phyloP scores from a whole-genome alignment of 2,888 invertebrate genomes.

The Erannis defoliaria region DNA sequence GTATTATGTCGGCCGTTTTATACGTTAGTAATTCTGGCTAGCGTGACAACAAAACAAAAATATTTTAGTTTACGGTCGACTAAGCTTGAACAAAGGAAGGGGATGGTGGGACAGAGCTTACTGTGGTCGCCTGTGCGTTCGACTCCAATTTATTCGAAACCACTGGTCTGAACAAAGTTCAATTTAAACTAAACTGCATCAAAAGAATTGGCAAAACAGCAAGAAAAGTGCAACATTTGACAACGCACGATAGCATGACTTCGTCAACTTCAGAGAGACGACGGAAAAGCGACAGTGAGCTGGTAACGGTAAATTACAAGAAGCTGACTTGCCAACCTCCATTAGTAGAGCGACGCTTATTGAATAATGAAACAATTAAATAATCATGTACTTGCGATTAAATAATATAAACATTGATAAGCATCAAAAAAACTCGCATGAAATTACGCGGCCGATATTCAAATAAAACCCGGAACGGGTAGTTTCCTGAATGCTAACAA shows the following conservation, averaged over 20 bases:
- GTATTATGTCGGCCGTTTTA: slow-evolving; percentile 30
- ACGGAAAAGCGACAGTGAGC: too few relatives aligned
- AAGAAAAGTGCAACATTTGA: too few relatives aligned
- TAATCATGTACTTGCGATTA: background rate
- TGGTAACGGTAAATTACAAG: too few relatives aligned
- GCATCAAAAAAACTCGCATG: background rate
- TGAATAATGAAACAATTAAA: background rate
- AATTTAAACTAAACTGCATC: background rate
- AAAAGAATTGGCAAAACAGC: too few relatives aligned
- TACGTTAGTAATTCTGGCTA: slow-evolving; percentile 34
- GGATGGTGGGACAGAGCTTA: slow-evolving; percentile 21
- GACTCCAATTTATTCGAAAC: background rate
- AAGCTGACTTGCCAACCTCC: too few relatives aligned
- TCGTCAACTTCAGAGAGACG: too few relatives aligned
- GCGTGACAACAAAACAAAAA: slow-evolving; percentile 45
- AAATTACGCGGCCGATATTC: background rate
- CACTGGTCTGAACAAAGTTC: background rate
- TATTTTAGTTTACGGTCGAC: slow-evolving; percentile 56
- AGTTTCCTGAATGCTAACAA: slow-evolving; percentile 32
- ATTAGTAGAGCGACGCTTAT: too few relatives aligned
- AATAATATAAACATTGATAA: background rate
- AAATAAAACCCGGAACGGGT: slow-evolving; percentile 29
- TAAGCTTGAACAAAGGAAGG: slow-evolving; percentile 57
- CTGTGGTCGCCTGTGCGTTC: slow-evolving; percentile 9
- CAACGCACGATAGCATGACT: too few relatives aligned